Base-by-base conservation (phyloP, 1,140 invertebrate genomes). In the Augochlora pura region DNA sequence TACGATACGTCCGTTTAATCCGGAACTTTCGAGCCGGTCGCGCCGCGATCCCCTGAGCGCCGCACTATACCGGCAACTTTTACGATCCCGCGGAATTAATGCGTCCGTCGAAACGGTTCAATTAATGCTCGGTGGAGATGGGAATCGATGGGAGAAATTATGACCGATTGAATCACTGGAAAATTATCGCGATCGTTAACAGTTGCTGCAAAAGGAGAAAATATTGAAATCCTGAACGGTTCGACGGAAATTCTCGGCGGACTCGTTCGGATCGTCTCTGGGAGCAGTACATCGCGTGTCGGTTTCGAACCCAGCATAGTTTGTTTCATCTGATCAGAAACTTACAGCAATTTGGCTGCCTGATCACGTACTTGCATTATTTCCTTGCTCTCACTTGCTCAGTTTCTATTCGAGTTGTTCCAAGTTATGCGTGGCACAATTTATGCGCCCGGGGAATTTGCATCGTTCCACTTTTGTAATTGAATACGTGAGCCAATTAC, bases 1-100 rank as follows among this genome's bases (percentile, higher is more conserved):
- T 18, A 23, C 25, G 18, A 3, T 14, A 2, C 57, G n/a, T 27
- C 9, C 42, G 21, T 64, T 64, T 73, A 63, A 73, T 73, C 42
- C 71, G 42, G 18, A 18, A 49, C 60, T 64, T 73, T 63, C 62
- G 46, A 64, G 49, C 49, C 9, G 42, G 18, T 42, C 25, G 7
- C 49, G 14, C 14, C 16, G 46, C 46, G 39, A 42, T 42, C 39
- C 39, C 39, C 6, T 42, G 42, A 46, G 21, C 16, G 49, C 18
- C 32, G 32, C 32, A 4, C 32, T 32, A 32, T 32, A 32, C 32
- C 14, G 23, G n/a, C 54, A 39, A 70, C 68, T 60, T 70, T 70
- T 60, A 70, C 68, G 68, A 70, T 12, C 54, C 10, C 39, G 42
- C 25, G 38, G 32, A 70, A 70, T 70, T 49, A 63, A 62, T 32